A percentile compares a stretch with the other conserved stretches of the same genome.
Conservation (phyloP, 2,797 vertebrate species). For the Diplodus sargus region DNA sequence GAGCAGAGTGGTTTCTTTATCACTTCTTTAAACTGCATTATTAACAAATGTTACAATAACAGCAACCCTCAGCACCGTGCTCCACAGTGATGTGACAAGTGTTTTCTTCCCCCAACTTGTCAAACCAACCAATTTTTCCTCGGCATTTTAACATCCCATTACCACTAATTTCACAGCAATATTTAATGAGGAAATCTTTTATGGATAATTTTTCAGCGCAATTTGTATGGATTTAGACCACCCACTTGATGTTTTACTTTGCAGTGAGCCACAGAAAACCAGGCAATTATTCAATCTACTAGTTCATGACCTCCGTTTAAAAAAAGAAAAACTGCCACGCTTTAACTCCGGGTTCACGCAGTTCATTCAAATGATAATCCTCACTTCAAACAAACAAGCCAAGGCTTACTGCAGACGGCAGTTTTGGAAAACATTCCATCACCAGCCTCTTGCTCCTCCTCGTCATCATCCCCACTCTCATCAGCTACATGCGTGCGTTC, state of each 20-base stretch:
- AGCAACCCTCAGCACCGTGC: neutral
- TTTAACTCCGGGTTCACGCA: conserved; percentile 58
- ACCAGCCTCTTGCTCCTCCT: conserved; percentile 35
- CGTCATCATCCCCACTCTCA: conserved; percentile 24
- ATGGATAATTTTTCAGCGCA: conserved; percentile 35
- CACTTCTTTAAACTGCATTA: neutral
- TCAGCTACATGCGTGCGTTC: conserved; percentile 38
- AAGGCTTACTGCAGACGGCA: conserved; percentile 42
- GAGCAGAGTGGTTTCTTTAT: neutral
- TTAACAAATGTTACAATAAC: neutral
- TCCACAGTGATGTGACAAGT: neutral
- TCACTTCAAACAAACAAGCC: conserved; percentile 66
- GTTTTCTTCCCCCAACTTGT: neutral
- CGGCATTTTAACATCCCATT: conserved; percentile 23
- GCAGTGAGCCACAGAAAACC: conserved; percentile 36
- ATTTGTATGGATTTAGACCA: conserved; percentile 45
- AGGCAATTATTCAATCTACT: conserved; percentile 62
- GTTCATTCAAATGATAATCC: conserved; percentile 68
- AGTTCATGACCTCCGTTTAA: conserved; percentile 64
- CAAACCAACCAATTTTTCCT: conserved; percentile 19
- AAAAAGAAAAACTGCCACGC: conserved; percentile 20
- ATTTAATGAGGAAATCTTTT: conserved; percentile 44
- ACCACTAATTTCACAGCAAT: conserved; percentile 34
- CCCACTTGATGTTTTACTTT: conserved; percentile 53
- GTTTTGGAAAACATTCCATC: conserved; percentile 45